Evolutionary conservation across 92 coral and sea anemone species (phyloP).

Genomic region (Porites evermanni): DNA sequence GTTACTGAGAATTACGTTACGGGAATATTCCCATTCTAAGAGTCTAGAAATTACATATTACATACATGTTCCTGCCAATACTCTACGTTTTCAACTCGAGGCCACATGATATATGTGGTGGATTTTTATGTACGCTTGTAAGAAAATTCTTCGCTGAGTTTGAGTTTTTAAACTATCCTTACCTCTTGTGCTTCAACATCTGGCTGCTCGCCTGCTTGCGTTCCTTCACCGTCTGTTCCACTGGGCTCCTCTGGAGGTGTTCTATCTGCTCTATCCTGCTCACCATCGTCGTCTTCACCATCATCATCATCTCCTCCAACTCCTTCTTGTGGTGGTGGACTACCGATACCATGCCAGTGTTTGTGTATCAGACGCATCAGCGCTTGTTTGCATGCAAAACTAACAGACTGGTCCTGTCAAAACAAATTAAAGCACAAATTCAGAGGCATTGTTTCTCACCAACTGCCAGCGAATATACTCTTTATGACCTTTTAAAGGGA

Average conservation of each 20-base stretch:
- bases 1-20: no score
- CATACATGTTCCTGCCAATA: no score
- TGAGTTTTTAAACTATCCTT: not conserved
- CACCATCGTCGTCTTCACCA: slow-evolving; percentile 82
- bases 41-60: no score
- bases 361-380: slow-evolving; percentile 86
- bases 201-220: slow-evolving; percentile 37
- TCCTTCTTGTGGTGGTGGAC: slow-evolving; percentile 77
- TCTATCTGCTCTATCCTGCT: slow-evolving; percentile 58
- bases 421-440: not conserved
- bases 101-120: no score
- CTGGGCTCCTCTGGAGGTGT: slow-evolving; percentile 64
- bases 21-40: no score
- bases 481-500: no score
- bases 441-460: not conserved
- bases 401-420: slow-evolving; percentile 83
- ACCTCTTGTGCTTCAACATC: slow-evolving; percentile 59
- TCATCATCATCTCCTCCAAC: slow-evolving; percentile 84
- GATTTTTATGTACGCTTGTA: no score
- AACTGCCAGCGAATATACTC: not conserved
- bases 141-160: no score
- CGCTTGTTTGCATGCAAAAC: slow-evolving; percentile 97
- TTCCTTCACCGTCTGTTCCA: slow-evolving; percentile 48
- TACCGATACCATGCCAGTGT: slow-evolving; percentile 70
- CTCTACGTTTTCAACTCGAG: no score